Conservation (phyloP, 2,797 vertebrate species). For the Glyptemys insculpta region DNA sequence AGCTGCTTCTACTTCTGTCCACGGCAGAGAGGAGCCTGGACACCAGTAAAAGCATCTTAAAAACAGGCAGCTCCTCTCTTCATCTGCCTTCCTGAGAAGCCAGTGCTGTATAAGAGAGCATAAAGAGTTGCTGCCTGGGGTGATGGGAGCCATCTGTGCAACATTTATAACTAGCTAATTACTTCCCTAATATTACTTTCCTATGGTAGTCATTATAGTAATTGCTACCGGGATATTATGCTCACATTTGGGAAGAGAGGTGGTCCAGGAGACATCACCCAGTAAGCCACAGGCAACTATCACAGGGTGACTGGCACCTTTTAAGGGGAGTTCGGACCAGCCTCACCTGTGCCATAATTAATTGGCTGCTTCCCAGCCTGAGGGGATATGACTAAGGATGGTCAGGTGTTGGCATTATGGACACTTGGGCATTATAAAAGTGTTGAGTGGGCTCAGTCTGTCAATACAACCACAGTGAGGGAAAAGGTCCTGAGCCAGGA, state of each 20-base stretch:
- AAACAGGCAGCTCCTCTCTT: background rate
- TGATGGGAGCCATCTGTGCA: constrained; percentile 8
- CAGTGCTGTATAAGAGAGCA: accelerated
- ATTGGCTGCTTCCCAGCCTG: background rate
- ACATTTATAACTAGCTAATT: background rate
- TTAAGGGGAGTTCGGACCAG: background rate
- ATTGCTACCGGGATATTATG: constrained; percentile 1
- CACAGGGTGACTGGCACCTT: background rate
- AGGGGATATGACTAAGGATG: background rate
- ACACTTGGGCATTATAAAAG: background rate
- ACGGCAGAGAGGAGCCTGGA: accelerated
- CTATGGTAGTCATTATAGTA: constrained; percentile 6
- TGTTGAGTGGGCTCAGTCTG: background rate
- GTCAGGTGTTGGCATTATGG: background rate
- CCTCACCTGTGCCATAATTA: background rate
- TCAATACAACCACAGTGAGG: background rate
- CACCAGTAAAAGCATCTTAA: constrained; percentile 36
- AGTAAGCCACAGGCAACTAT: accelerated
- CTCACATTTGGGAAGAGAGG: background rate
- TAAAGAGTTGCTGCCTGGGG: background rate
- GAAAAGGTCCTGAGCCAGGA: background rate
- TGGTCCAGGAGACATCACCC: background rate
- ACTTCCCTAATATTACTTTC: background rate
- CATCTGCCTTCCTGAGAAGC: accelerated
- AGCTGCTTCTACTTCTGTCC: background rate